Evolutionary conservation across 2,797 vertebrate genomes (phyloP).

Genomic region (Falco naumanni): DNA sequence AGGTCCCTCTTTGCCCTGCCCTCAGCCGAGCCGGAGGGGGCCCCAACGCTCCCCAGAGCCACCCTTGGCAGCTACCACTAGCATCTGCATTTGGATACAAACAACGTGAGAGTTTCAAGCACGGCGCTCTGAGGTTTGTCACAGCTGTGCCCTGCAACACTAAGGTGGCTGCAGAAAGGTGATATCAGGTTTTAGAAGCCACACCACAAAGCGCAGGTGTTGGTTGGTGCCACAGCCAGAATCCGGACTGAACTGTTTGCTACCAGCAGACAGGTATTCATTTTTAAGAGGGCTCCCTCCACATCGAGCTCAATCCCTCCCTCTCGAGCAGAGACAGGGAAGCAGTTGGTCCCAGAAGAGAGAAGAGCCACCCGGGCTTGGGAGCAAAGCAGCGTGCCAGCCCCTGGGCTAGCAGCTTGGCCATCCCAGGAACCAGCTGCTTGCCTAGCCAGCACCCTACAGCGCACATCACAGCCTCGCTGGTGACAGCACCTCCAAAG

Average conservation of each 20-base stretch:
- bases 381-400: accelerated
- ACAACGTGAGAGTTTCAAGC: not conserved
- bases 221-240: not conserved
- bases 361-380: not conserved
- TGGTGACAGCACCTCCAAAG: not conserved
- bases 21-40: not conserved
- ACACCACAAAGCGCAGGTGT: not conserved
- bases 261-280: not conserved
- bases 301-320: not conserved
- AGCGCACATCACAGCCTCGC: not conserved
- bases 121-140: not conserved
- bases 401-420: not conserved
- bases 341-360: accelerated
- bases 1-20: not conserved
- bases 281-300: not conserved
- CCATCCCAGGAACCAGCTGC: not conserved
- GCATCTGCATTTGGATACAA: not conserved
- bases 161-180: not conserved
- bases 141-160: not conserved
- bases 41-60: not conserved
- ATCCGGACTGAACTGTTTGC: accelerated
- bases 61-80: not conserved
- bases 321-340: not conserved
- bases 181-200: not conserved
- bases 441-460: not conserved